Percentiles rank a stretch among this genome's conserved stretches.
Evolutionary conservation across 2,888 invertebrate species (phyloP).

Genomic region (Leucophenga maculata): DNA sequence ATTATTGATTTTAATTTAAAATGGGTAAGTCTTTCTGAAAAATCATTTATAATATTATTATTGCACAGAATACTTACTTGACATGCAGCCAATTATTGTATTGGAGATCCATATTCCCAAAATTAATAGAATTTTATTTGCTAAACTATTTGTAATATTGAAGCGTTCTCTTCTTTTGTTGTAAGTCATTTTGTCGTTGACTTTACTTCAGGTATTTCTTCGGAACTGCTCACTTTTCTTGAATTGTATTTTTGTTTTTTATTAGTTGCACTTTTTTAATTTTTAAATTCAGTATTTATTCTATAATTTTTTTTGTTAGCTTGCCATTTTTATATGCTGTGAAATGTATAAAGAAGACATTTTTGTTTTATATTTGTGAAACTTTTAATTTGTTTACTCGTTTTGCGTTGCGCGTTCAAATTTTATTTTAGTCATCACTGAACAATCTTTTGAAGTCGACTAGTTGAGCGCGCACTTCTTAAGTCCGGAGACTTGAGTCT

Average conservation of each 20-base stretch:
- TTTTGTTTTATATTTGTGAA: too few relatives aligned
- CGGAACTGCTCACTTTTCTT: not conserved
- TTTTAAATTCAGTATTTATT: not conserved
- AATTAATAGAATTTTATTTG: constrained; percentile 34
- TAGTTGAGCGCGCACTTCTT: too few relatives aligned
- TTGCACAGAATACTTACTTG: constrained; percentile 40
- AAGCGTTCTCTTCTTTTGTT: too few relatives aligned
- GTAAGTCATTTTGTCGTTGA: not conserved
- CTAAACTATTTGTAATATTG: not conserved
- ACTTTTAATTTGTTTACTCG: too few relatives aligned
- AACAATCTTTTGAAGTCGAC: too few relatives aligned
- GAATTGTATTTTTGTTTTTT: not conserved
- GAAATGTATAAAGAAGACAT: too few relatives aligned
- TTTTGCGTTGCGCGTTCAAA: too few relatives aligned
- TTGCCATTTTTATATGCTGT: not conserved
- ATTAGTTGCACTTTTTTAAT: not conserved
- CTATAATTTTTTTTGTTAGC: not conserved
- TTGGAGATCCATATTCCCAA: constrained; percentile 47
- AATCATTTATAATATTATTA: not conserved
- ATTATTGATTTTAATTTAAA: not conserved
- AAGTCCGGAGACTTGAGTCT: too few relatives aligned
- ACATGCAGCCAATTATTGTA: constrained; percentile 41
- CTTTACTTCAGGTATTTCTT: not conserved
- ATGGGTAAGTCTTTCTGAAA: not conserved
- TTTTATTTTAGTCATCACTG: too few relatives aligned